These are phyloP conservation scores for Gobiocypris rarus DNA, from an alignment of 2,113 vertebrate species.

Conservation along the genomic window DNA sequence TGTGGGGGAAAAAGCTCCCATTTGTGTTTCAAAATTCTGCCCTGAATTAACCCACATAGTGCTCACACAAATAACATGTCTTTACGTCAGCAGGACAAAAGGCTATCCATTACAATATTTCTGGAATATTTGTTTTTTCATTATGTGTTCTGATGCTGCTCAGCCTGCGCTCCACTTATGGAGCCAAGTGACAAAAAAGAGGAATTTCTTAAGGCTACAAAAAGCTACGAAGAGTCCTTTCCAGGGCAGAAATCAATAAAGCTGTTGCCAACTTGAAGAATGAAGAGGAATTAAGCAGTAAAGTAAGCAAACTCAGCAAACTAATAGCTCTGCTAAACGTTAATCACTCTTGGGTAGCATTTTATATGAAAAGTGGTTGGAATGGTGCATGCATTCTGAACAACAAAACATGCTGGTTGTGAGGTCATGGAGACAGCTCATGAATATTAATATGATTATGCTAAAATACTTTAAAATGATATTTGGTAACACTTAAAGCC, in stretches of 20 bases:
- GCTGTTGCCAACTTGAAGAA: constrained; percentile 39
- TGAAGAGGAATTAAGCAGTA: constrained; percentile 37
- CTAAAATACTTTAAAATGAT: background rate
- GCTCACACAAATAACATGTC: background rate
- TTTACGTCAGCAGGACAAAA: background rate
- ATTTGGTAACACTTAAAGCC: background rate
- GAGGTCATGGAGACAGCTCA: background rate
- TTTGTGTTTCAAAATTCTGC: background rate
- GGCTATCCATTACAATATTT: background rate
- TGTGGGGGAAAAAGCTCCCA: background rate
- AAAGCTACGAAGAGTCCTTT: background rate
- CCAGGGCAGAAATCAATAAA: constrained; percentile 27
- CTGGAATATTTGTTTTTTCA: background rate
- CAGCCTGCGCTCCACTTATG: background rate
- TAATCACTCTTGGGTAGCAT: background rate
- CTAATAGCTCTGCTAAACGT: constrained; percentile 24
- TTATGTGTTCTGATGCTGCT: background rate
- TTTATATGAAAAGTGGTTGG: background rate
- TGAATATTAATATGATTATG: background rate
- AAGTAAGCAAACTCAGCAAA: constrained; percentile 42
- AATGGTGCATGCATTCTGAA: background rate
- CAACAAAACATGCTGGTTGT: background rate
- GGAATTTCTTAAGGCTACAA: constrained; percentile 24
- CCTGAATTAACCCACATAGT: background rate
- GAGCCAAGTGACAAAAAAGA: background rate